Evolutionary conservation across 1,140 invertebrate species (phyloP), one percentile per base, ranked within the genome.

Genomic region (Drosophila hydei): DNA sequence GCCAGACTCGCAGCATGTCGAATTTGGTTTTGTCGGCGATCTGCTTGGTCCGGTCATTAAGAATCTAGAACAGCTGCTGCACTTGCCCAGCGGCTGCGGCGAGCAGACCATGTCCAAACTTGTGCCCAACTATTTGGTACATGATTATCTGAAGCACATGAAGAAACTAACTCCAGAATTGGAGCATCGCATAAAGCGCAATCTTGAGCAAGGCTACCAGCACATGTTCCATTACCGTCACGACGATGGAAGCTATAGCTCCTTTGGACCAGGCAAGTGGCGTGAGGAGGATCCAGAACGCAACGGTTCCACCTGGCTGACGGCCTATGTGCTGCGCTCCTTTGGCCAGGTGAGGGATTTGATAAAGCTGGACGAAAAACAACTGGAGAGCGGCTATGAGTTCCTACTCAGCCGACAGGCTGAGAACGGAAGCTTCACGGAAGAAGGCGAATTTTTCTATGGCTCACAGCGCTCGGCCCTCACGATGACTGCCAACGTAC

Each of bases 31-130:
- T 42, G 94, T 96, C 43, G 95, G 95, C 38, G 96, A 97, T 91
- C 93, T 97, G 42, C 89, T 97, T 23, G 96, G 96, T 3, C 94
- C 95, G 1, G 94, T 95, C 43, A 94, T 97, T 6, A 94, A 94
- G 33, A 96, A 97, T 90, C 91, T 97, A 21, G 95, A 95, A 21
- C 94, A 94, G 56, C 92, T 99, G 11, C 93, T 99, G 6, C 93
- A 93, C 80, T 94, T 98, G 93, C 97, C 98, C 4, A 96, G 94
- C 75, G 97, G 97, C 2, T 99, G 98, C 92, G 97, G 97, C 18
- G 98, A 99, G 93, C 98, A 99, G 91, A 99, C 98, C 81, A 97
- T 99, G 96, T 92, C 98, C 3, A 96, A 96, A 77, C 95, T 98
- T 80, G 96, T 98, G 16, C 97, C 97, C 4, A 97, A 97, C 90